phyloP scores from a whole-genome alignment of 2,797 vertebrate genomes.

The Galaxias olidus region DNA sequence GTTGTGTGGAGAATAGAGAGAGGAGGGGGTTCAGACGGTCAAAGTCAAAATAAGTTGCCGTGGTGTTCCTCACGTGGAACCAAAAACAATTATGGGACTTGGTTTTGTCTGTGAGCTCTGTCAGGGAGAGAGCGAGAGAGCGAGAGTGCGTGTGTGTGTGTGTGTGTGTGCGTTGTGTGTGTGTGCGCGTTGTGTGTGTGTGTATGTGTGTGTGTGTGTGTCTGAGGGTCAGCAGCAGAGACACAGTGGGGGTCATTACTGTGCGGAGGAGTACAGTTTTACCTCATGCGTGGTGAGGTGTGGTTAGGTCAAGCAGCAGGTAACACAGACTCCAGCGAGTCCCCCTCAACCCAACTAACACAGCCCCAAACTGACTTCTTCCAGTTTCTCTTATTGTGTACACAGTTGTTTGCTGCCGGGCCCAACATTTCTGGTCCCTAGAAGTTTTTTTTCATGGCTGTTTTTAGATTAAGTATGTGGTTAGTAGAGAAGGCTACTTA shows the following conservation, averaged over 20 bases:
- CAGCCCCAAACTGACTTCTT: too few relatives aligned
- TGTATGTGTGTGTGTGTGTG: background rate
- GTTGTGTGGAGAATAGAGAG: background rate
- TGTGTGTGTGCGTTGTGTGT: constrained; percentile 7
- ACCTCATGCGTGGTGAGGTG: constrained; percentile 17
- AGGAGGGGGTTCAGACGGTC: background rate
- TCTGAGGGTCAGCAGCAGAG: background rate
- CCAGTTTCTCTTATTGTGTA: too few relatives aligned
- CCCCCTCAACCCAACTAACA: constrained; percentile 25
- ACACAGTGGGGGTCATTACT: constrained; percentile 12
- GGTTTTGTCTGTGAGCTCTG: too few relatives aligned
- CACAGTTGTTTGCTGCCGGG: background rate
- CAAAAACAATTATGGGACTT: constrained; percentile 32
- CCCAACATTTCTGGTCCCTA: constrained; percentile 7
- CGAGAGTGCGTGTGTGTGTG: background rate
- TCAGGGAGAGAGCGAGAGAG: background rate
- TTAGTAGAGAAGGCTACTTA: too few relatives aligned
- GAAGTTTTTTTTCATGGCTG: too few relatives aligned
- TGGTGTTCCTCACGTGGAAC: constrained; percentile 14
- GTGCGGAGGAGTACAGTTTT: constrained; percentile 26
- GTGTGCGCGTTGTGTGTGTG: constrained; percentile 11
- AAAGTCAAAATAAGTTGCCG: constrained; percentile 29
- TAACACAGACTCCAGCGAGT: constrained; percentile 40
- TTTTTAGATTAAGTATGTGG: too few relatives aligned
- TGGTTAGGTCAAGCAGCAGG: constrained; percentile 21